A percentile compares a stretch with the other conserved stretches of the same genome.
These are phyloP conservation scores for Pantherophis guttatus DNA, from an alignment of 2,113 vertebrate genomes.

Conservation along the genomic window DNA sequence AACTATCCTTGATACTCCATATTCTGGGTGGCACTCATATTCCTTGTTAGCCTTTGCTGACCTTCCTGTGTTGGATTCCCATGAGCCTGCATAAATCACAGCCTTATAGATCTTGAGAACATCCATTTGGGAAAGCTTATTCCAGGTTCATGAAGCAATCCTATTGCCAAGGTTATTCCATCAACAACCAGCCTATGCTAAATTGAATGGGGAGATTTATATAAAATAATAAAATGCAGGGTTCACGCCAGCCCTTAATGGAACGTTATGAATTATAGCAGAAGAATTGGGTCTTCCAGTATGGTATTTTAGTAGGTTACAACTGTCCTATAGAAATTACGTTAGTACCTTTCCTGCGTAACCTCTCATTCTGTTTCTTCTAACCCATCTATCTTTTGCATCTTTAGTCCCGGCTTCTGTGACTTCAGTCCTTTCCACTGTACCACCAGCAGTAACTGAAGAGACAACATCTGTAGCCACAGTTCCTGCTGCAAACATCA, in stretches of 20 bases:
- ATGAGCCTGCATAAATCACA: background rate
- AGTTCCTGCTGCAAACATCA: background rate
- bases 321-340: background rate
- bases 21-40: background rate
- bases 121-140: background rate
- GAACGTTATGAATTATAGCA: background rate
- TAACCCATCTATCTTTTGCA: background rate
- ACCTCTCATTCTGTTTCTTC: background rate
- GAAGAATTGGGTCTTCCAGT: background rate
- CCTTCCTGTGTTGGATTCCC: background rate
- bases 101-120: background rate
- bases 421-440: constrained; percentile 44
- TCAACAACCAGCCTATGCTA: background rate
- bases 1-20: background rate
- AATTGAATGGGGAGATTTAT: background rate
- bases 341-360: background rate
- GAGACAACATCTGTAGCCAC: background rate
- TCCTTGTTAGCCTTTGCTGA: background rate
- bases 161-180: background rate
- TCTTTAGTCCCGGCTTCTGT: constrained; percentile 33
- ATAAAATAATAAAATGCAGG: background rate
- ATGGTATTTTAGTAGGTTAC: background rate
- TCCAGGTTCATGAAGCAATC: background rate
- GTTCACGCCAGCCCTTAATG: background rate
- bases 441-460: background rate